Evolutionary conservation across 1,140 invertebrate genomes (phyloP), one percentile per base, ranked within the genome.

Genomic region (Drosophila azteca): DNA sequence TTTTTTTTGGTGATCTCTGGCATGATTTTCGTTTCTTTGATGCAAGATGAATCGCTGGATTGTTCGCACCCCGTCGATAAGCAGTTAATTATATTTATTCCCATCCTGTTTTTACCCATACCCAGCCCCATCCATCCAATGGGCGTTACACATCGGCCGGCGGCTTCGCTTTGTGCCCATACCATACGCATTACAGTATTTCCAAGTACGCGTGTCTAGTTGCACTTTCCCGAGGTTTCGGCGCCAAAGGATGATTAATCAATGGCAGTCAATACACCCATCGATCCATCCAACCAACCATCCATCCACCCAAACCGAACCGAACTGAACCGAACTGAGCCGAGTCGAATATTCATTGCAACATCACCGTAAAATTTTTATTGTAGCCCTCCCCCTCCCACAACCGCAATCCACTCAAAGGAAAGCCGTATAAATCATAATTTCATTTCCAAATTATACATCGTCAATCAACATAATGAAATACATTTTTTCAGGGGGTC

Each of bases 51-150:
- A 85, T 85, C 74, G 82, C 46, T 57, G 60, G 60, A 59, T 85
- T 87, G 78, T 85, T 85, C 82, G 82, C 82, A 85, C 82, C 82
- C 82, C 82, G 82, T 87, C 82, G 82, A 87, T 85, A 85, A 77
- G 81, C 81, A 85, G 81, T 85, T 85, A 87, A 87, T 85, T 85
- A 85, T 85, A 85, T 82, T 81, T 82, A 82, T 87, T 87, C 74
- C 79, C 78, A 87, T 87, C 74, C 70, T 87, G 69, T 60, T 26
- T 26, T 26, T 26, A 26, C 24, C 24, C 4, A 26, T 5, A 3
- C 24, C n/a, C n/a, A n/a, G n/a, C n/a, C 24, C 4, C 5, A 26
- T 20, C 24, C 24, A 26, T 26, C 24, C 24, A 26, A 26, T 74
- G 79, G 78, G 79, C 66, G 74, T 67, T 69, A 45, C 62, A 59